Percentiles rank a stretch among this genome's conserved stretches.
phyloP scores from a whole-genome alignment of 2,797 vertebrate species.

The Neomorphus geoffroyi region DNA sequence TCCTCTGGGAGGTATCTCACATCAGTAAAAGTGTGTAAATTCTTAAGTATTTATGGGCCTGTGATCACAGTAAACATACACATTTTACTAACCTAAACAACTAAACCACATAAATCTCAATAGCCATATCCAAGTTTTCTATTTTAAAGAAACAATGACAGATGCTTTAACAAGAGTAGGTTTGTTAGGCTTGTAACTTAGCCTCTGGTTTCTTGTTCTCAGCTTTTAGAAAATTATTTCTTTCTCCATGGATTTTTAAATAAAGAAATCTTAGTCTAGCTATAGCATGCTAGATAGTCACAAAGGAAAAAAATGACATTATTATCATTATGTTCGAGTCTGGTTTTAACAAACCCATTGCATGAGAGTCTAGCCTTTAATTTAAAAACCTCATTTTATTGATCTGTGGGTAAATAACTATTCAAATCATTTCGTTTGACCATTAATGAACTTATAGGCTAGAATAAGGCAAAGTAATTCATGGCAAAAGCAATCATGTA shows the following conservation, averaged over 20 bases:
- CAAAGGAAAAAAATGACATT: slow-evolving; percentile 12
- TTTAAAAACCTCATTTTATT: neutral
- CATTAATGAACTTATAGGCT: slow-evolving; percentile 51
- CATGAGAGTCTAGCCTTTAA: neutral
- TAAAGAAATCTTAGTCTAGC: neutral
- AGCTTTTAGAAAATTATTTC: neutral
- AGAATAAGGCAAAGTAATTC: slow-evolving; percentile 6
- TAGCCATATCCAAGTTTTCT: neutral
- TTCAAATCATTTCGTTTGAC: slow-evolving; percentile 40
- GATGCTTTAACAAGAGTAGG: fast-evolving
- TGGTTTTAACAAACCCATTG: neutral
- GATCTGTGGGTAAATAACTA: slow-evolving; percentile 9
- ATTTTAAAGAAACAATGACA: neutral
- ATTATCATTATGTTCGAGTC: slow-evolving; percentile 20
- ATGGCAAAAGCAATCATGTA: slow-evolving; percentile 31
- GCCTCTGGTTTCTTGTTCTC: neutral
- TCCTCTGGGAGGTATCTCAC: neutral
- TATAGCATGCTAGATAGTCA: neutral
- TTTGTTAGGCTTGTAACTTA: slow-evolving; percentile 2
- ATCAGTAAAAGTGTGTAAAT: neutral
- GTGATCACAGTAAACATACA: neutral
- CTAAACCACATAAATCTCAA: neutral
- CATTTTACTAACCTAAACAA: neutral
- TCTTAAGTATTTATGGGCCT: neutral
- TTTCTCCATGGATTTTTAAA: neutral